Evolutionary conservation across 2,113 vertebrate species (phyloP).

Genomic region (Ranitomeya variabilis): DNA sequence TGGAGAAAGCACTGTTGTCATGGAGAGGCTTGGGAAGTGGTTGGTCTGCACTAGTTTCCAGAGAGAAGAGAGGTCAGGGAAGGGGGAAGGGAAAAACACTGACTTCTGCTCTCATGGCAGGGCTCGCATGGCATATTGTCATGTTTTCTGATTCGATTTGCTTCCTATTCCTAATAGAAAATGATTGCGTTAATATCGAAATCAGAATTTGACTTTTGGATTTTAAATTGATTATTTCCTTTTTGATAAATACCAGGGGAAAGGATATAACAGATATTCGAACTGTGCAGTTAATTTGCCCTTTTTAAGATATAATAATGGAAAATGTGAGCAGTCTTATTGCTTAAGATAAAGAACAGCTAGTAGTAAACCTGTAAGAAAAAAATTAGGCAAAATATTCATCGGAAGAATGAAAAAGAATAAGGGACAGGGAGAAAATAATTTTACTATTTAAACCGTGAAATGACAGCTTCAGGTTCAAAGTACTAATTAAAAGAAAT

Average conservation of each 20-base stretch:
- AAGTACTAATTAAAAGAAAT: background rate
- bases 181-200: background rate
- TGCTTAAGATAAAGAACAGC: background rate
- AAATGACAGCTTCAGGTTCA: background rate
- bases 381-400: background rate
- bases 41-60: slow-evolving; percentile 47
- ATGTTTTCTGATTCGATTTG: slow-evolving; percentile 23
- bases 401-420: too few species aligned
- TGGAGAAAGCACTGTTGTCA: slow-evolving; percentile 55
- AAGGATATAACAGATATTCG: background rate
- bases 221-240: background rate
- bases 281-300: background rate
- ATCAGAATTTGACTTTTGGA: background rate
- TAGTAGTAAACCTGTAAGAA: background rate
- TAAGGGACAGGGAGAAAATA: background rate
- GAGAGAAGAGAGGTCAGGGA: slow-evolving; percentile 48
- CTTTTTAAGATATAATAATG: background rate
- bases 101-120: slow-evolving; percentile 50
- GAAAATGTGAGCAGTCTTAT: background rate
- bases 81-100: slow-evolving; percentile 32
- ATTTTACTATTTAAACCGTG: background rate
- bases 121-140: slow-evolving; percentile 33
- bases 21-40: slow-evolving; percentile 55
- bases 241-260: too few species aligned
- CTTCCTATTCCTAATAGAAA: slow-evolving; percentile 11